Evolutionary conservation across 2,113 vertebrate genomes (phyloP), one percentile per base, ranked within the genome.

Genomic region (Aplodontia rufa): DNA sequence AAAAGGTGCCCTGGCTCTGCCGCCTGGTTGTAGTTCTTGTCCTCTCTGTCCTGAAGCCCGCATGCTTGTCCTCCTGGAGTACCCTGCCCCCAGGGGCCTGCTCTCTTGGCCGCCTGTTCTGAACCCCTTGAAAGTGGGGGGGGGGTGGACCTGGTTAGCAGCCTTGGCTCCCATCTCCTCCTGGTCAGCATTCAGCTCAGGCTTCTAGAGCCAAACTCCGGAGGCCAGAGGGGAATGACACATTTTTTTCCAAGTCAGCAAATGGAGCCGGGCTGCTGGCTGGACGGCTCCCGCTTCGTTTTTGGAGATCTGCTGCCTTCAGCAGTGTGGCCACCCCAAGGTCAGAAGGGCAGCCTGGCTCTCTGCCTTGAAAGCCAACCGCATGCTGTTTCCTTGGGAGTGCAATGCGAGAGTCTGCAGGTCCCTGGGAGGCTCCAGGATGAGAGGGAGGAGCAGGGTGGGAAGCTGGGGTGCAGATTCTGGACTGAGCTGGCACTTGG

Each of bases 181-280:
- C 30, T 74, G 93, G 95, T 95, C 84, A 92, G 92, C 86, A 85
- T 93, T 97, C 16, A 0, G 40, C 90, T 94, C 93, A 87, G 93
- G 87, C 93, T 64, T 66, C 87, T 84, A n/a, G n/a, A n/a, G 86
- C 96, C 94, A 62, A 35, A 79, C 83, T 90, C 87, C 71, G 68
- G 95, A 91, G 94, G 83, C 95, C 93, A 88, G 95, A 96, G 93
- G 75, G 91, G 93, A 94, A 78, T 60, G 91, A 94, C 89, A 69
- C 20, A 2, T 62, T 96, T 96, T 96, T 94, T 87, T 86, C 90
- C 78, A 87, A 89, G 96, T 96, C 95, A 97, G 96, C 96, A 96
- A 19, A 90, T 66, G 64, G 86, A 87, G 82, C 85, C 0, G 4
- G 90, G 60, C 75, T 94, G 94, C 53, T 0, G 40, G 91, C 72